Evolutionary conservation across 1,140 invertebrate species (phyloP), one percentile per base, ranked within the genome.

Genomic region (Tetraneura akinire): DNA sequence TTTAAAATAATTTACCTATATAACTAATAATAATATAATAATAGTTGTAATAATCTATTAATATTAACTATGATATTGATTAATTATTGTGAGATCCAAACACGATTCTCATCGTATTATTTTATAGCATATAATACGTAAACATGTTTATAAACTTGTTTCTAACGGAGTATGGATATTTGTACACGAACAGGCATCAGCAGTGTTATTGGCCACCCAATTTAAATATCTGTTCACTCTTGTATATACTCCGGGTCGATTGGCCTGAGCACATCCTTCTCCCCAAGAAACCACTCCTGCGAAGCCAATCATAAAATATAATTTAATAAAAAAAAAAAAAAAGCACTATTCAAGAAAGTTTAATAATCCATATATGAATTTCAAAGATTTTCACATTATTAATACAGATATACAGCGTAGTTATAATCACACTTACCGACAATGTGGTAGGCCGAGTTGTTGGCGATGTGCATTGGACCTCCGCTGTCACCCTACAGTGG

Each of bases 171-270:
- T 14, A 37, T 78, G 62, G 16, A 47, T 3, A 21, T 81, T 60
- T 0, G 64, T 42, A 23, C 82, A 82, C 26, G 82, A 68, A 62
- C 82, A 82, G 16, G 82, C 74, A 62, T 82, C 82, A 1, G 32
- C 0, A 10, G 82, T 82, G 37, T 82, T 81, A 42, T 82, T 81
- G 29, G 71, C 45, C 21, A 82, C 68, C 92, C 92, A 94, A 10
- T 89, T 89, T 18, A 92, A 83, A 83, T 91, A 94, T 81, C 91
- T 87, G 84, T 92, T 92, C 1, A 96, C 92, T 80, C 93, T 87
- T 0, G 92, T 90, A 85, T 96, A 97, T 42, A 96, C 93, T 21
- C 95, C 95, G 0, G 94, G 94, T 83, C 90, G 90, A 76, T 91
- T 90, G 0, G 91, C 88, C 83, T 90, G 86, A 1, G 92, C 95